Evolutionary conservation across 2,797 vertebrate species (phyloP), one percentile per base, ranked within the genome.

Genomic region (Triplophysa bombifrons): DNA sequence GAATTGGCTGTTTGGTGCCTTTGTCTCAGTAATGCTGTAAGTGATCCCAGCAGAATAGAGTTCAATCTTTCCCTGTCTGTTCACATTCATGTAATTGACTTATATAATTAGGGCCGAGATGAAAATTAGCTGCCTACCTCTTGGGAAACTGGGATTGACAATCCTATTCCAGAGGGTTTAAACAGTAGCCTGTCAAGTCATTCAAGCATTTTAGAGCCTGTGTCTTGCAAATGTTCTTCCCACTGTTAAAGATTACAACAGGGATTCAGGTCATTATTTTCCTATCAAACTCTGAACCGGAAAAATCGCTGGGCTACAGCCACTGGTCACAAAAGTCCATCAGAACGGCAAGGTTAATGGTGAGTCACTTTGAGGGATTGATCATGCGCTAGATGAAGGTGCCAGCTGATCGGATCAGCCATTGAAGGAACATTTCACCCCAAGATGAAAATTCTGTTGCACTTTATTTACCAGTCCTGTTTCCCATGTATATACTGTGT

Each of bases 311-410:
- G 8, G 72, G 76, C 83, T 80, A 86, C 64, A 50, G 16, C 83
- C 81, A 83, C 76, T 81, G 85, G 88, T 82, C 61, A 46, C 77
- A 76, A 67, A 89, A 85, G 82, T 86, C 86, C 85, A 87, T 87
- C 80, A 87, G 82, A 81, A 80, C 85, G 84, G 88, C 90, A 92
- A 92, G 91, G 90, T 91, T 92, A 91, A 92, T 92, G 83, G 84
- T 76, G 68, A 87, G 90, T 89, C 86, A 87, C 64, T 88, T 87
- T 88, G 82, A 89, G 84, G 76, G 84, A 89, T 91, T 90, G 75
- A 87, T 85, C 70, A 85, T 66, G 74, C 68, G 60, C 69, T 71
- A 27, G 78, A 80, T 87, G 89, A 86, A 84, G 88, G 78, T 22
- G 83, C 50, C 61, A 41, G 82, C 82, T 82, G 85, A 82, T 75